These are phyloP conservation scores for Phataginus tetradactyla DNA, from an alignment of 2,797 vertebrate species.

Conservation along the genomic window DNA sequence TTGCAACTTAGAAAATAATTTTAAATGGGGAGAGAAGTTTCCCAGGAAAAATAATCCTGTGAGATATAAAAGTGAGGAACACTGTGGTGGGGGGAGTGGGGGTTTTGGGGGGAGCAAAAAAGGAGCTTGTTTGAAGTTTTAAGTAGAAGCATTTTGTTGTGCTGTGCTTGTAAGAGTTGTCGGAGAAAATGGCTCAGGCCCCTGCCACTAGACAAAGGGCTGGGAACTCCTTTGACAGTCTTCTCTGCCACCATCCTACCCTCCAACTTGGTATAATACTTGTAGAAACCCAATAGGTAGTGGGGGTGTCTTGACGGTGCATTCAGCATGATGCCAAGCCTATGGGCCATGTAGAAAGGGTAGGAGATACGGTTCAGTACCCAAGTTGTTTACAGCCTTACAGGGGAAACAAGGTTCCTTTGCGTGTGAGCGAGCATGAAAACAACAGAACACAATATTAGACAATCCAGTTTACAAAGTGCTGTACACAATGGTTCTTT, in stretches of 20 bases:
- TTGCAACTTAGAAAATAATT: constrained; percentile 23
- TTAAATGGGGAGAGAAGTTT: background rate
- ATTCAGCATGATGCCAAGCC: background rate
- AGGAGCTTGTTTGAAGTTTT: background rate
- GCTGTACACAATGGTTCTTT: background rate
- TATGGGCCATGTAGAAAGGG: background rate
- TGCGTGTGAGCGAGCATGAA: background rate
- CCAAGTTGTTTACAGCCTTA: background rate
- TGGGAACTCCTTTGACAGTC: background rate
- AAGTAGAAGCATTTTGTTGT: background rate
- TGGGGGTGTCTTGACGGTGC: background rate
- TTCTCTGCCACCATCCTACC: background rate
- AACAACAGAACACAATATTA: background rate
- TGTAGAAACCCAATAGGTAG: background rate
- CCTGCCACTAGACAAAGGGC: background rate
- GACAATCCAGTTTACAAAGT: background rate
- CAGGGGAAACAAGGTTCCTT: background rate
- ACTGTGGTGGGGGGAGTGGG: background rate
- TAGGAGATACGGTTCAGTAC: too few relatives aligned
- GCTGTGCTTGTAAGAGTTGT: background rate
- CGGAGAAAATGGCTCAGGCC: background rate
- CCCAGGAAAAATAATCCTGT: background rate
- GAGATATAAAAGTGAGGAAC: background rate
- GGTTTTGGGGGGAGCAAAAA: background rate
- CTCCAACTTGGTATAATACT: background rate